Percentiles rank a stretch among this genome's conserved stretches.
Evolutionary conservation across 92 coral and sea anemone genomes (phyloP).

Genomic region (Phenganax stokvisi): DNA sequence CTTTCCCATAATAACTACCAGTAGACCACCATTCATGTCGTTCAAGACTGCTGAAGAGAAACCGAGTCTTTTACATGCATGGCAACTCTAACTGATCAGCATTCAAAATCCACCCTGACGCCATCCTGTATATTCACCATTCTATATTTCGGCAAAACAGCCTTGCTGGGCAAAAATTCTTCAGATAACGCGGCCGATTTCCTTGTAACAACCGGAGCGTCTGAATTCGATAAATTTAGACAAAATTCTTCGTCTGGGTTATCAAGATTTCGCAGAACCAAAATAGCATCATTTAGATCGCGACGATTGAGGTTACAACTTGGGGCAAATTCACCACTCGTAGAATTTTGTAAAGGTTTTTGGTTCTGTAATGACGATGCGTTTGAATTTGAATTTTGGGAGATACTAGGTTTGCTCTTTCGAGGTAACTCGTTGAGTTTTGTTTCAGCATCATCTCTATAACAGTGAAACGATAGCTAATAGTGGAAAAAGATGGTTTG

Average conservation of each 20-base stretch:
- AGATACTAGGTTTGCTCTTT: neutral
- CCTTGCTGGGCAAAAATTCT: neutral
- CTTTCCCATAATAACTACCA: too few relatives aligned
- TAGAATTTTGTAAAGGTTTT: neutral
- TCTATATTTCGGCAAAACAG: neutral
- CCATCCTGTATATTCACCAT: neutral
- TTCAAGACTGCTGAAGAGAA: too few relatives aligned
- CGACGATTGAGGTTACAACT: neutral
- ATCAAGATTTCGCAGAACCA: slow-evolving; percentile 7
- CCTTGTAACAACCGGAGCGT: slow-evolving; percentile 10
- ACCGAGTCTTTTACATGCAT: too few relatives aligned
- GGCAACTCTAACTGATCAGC: too few relatives aligned
- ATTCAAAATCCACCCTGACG: neutral
- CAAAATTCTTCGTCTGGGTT: slow-evolving; percentile 23
- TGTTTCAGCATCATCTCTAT: neutral
- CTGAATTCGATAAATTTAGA: slow-evolving; percentile 4
- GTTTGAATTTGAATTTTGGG: neutral
- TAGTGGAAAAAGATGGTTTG: neutral
- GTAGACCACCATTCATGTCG: too few relatives aligned
- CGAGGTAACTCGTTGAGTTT: neutral
- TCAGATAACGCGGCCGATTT: neutral
- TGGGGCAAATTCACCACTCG: neutral
- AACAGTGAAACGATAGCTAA: neutral
- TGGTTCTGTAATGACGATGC: neutral
- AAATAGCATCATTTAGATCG: neutral